A percentile compares a stretch with the other conserved stretches of the same genome.
phyloP scores from a whole-genome alignment of 2,888 invertebrate species.

The Microctonus brassicae region DNA sequence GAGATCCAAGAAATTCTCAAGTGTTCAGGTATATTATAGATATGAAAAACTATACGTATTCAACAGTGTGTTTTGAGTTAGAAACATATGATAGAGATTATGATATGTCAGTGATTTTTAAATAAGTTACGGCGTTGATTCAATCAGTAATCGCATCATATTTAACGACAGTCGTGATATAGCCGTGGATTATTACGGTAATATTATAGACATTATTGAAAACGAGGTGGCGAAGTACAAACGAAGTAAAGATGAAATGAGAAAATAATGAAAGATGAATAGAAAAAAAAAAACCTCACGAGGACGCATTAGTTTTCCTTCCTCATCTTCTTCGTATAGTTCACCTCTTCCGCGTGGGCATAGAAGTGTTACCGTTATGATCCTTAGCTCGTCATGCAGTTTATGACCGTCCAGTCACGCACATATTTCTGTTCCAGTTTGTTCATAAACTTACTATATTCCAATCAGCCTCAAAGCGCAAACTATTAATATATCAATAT shows the following conservation, averaged over 20 bases:
- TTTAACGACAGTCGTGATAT: conserved; percentile 36
- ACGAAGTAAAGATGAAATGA: conserved; percentile 21
- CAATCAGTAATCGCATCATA: not conserved
- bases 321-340: conserved; percentile 19
- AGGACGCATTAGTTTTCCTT: conserved; percentile 30
- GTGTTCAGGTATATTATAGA: conserved; percentile 90
- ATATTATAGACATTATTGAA: conserved; percentile 34
- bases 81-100: too few relatives aligned
- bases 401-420: conserved; percentile 35
- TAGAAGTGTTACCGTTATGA: conserved; percentile 45
- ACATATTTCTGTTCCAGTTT: conserved; percentile 22
- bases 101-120: not conserved
- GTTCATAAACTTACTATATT: conserved; percentile 8
- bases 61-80: not conserved
- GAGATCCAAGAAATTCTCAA: conserved; percentile 90
- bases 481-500: not conserved
- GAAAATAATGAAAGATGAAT: not conserved
- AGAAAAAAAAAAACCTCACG: conserved; percentile 17
- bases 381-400: conserved; percentile 35
- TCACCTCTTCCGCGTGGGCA: conserved; percentile 42
- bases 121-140: conserved; percentile 4
- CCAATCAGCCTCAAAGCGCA: not conserved
- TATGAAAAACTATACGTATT: not conserved
- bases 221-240: too few relatives aligned
- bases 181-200: conserved; percentile 39